Base-by-base conservation (phyloP, 2,888 invertebrate species). In the Cristatella mucedo region DNA sequence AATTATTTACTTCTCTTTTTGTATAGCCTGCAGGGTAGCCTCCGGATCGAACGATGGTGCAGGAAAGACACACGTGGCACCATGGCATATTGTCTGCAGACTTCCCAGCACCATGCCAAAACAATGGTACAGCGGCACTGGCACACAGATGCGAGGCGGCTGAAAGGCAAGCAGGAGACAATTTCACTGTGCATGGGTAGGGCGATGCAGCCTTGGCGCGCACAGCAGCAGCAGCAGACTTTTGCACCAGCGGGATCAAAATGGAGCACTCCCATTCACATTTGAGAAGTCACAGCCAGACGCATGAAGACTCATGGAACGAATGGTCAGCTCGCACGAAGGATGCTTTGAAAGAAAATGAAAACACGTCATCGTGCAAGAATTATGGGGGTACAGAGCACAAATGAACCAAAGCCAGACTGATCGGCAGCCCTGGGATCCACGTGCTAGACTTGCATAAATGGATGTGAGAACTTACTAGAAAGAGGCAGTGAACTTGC, bases 111-210 rank as follows among this genome's bases (percentile, higher is more conserved):
- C 71, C 43, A 77, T 74, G 1, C 83, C 85, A 57, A 76, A 84
- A 24, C 78, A 81, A 61, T 87, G 86, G 58, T 82, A 85, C 19
- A 82, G 68, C 0, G 84, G 84, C 15, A 80, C 77, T 53, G 79
- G 77, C 2, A 67, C 42, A 48, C 70, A 69, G 9, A 67, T 53
- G 6, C 53, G 42, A 3, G 57, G 44, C 3, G 51, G 53, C 60
- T 62, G 49, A 15, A 37, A 34, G 26, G 7, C 26, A 26, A 26
- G n/a, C 9, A 26, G 26, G 26, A 11, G n/a, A 7, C 9, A 26
- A 26, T 11, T 26, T 26, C 26, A 26, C 9, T 26, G 9, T 11
- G 26, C n/a, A 7, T n/a, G 26, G 26, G n/a, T 7, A 26, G 26
- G 9, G 7, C 26, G 7, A 11, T 26, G n/a, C n/a, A 26, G 26